Percentiles rank a stretch among this genome's conserved stretches.
Conservation (phyloP, 2,888 invertebrate genomes). For the Trichacis sp. region DNA sequence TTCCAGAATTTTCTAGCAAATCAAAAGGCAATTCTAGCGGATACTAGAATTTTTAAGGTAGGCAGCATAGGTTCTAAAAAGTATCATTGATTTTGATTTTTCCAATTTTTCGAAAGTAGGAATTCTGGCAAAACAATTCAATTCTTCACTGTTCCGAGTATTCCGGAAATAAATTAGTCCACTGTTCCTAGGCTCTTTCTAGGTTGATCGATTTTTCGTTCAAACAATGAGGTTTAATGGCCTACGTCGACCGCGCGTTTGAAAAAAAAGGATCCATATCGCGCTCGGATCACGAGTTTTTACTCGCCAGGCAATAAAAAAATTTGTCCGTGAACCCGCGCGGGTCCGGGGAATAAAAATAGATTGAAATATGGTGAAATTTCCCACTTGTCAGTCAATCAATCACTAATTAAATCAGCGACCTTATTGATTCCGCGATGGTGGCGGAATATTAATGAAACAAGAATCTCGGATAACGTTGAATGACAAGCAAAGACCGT, state of each 20-base stretch:
- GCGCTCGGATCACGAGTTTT: neutral
- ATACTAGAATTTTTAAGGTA: too few species aligned
- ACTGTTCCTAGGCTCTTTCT: neutral
- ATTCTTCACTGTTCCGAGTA: too few species aligned
- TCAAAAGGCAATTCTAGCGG: too few species aligned
- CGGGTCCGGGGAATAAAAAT: neutral
- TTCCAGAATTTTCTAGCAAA: too few species aligned
- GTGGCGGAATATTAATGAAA: neutral
- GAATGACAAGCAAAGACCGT: neutral
- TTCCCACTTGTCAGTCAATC: neutral
- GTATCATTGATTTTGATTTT: too few species aligned
- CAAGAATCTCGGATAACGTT: neutral
- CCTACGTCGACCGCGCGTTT: neutral
- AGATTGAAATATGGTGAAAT: neutral
- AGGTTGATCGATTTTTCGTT: neutral
- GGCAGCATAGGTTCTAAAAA: too few species aligned
- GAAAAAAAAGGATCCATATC: neutral
- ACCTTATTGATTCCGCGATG: neutral
- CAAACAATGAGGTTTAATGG: neutral
- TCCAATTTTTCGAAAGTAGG: too few species aligned
- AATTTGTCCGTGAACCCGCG: neutral
- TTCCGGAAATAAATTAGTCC: too few species aligned
- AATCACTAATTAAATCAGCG: neutral
- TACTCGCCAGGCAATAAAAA: neutral
- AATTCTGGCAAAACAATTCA: too few species aligned